Conservation (phyloP, 2,797 vertebrate genomes). For the Gadopsis bispinosus region DNA sequence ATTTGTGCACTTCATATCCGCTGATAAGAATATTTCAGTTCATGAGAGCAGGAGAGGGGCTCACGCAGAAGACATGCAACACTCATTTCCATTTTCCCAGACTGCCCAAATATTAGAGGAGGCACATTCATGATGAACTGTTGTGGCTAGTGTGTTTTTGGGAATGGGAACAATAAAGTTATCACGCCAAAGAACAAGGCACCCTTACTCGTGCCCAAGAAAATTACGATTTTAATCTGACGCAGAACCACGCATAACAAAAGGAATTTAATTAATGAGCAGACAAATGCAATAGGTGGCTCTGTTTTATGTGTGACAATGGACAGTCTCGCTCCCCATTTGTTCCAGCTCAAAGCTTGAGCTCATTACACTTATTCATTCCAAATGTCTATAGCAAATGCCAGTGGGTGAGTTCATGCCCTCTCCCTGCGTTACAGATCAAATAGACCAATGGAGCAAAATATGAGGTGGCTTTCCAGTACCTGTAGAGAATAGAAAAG, state of each 20-base stretch:
- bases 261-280: constrained; percentile 71
- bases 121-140: constrained; percentile 61
- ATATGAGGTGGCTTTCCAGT: constrained; percentile 47
- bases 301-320: constrained; percentile 72
- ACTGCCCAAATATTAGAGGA: constrained; percentile 61
- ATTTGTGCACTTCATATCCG: constrained; percentile 67
- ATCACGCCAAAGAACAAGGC: constrained; percentile 73
- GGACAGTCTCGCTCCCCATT: constrained; percentile 47
- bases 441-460: constrained; percentile 37
- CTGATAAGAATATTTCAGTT: constrained; percentile 70
- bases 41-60: constrained; percentile 51
- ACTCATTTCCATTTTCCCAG: constrained; percentile 62
- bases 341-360: constrained; percentile 66
- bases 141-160: constrained; percentile 63
- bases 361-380: constrained; percentile 72
- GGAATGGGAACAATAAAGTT: constrained; percentile 72
- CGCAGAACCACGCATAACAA: constrained; percentile 55
- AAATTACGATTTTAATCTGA: constrained; percentile 75
- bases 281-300: constrained; percentile 66
- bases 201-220: constrained; percentile 65
- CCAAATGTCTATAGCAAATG: constrained; percentile 74
- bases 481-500: constrained; percentile 45
- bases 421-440: constrained; percentile 66
- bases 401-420: constrained; percentile 68
- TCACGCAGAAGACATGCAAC: constrained; percentile 61